A percentile compares a stretch with the other conserved stretches of the same genome.
These are phyloP conservation scores for Falco berigora DNA, from an alignment of 2,797 vertebrate species.

Conservation along the genomic window DNA sequence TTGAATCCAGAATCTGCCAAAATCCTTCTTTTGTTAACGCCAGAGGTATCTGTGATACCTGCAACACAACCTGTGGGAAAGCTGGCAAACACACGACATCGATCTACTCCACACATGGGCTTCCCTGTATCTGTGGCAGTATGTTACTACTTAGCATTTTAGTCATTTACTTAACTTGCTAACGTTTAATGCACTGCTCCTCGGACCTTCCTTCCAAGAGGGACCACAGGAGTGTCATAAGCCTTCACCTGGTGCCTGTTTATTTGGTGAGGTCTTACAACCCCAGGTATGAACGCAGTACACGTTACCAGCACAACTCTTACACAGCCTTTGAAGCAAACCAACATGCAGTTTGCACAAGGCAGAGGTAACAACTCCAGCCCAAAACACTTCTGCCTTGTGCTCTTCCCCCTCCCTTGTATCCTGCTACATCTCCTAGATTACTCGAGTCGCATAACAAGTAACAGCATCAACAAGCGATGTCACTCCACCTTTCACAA, in stretches of 20 bases:
- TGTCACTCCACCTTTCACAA: neutral
- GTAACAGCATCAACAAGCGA: neutral
- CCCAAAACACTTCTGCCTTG: neutral
- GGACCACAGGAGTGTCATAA: accelerated
- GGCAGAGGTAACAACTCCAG: neutral
- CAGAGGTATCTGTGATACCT: neutral
- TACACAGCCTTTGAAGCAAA: neutral
- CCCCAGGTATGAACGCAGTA: too few species aligned
- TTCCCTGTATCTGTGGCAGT: accelerated
- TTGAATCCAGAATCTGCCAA: neutral
- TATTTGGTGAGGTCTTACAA: neutral
- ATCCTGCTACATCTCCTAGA: neutral
- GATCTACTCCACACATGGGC: neutral
- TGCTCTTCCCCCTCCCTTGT: neutral
- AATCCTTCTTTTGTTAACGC: neutral
- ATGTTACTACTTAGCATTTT: accelerated
- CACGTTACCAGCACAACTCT: neutral
- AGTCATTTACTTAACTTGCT: too few species aligned
- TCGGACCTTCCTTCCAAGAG: neutral
- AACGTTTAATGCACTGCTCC: neutral
- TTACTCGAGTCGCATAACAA: neutral
- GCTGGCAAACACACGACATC: too few species aligned
- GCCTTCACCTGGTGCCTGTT: neutral
- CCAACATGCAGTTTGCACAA: neutral
- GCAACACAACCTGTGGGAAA: neutral